phyloP scores from a whole-genome alignment of 2,888 invertebrate species.

The Baronia brevicornis region DNA sequence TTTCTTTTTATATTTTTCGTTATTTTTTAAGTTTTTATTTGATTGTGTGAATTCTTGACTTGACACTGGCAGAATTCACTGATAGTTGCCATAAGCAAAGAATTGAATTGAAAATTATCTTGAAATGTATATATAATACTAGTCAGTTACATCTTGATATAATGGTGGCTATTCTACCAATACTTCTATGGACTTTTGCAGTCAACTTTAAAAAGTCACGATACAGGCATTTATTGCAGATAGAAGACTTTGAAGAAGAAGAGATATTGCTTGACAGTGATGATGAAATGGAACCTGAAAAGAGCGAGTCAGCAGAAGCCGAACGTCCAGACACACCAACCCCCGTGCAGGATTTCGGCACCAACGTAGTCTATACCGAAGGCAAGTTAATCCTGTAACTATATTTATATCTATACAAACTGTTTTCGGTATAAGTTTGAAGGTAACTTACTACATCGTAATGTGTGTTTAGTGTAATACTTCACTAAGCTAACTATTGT shows the following conservation, averaged over 20 bases:
- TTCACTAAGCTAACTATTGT: no score
- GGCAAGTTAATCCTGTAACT: constrained; percentile 40
- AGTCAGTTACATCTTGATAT: not conserved
- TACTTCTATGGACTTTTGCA: not conserved
- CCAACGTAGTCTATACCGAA: constrained; percentile 56
- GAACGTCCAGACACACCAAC: constrained; percentile 56
- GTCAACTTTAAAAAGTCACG: not conserved
- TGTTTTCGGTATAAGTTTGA: no score
- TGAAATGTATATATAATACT: not conserved
- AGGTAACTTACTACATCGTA: no score
- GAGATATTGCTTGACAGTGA: constrained; percentile 59
- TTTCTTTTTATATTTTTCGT: no score
- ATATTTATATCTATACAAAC: no score
- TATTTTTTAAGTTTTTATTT: no score
- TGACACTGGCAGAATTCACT: no score
- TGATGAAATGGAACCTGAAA: constrained; percentile 34
- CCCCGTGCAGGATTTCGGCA: constrained; percentile 63
- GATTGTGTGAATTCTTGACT: no score
- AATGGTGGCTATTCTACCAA: not conserved
- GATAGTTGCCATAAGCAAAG: no score
- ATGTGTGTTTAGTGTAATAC: no score
- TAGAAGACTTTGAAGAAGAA: constrained; percentile 70
- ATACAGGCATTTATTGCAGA: constrained; percentile 29
- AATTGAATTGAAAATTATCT: no score
- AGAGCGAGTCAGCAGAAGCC: constrained; percentile 24